phyloP scores from a whole-genome alignment of 2,113 vertebrate genomes.

The Guaruba guarouba region DNA sequence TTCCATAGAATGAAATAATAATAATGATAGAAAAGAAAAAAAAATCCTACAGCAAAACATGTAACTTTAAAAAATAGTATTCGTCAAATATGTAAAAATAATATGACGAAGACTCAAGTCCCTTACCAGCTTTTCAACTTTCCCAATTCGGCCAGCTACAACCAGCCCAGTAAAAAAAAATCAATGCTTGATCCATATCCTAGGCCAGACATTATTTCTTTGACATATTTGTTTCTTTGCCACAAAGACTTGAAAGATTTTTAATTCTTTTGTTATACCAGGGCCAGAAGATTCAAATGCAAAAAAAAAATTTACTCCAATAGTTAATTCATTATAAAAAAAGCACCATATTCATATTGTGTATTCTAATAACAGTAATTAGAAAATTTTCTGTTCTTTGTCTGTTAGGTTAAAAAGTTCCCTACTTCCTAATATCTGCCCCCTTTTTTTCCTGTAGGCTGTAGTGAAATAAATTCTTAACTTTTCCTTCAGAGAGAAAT shows the following conservation, averaged over 20 bases:
- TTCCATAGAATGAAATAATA: background rate
- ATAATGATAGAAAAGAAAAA: background rate
- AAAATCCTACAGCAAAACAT: background rate
- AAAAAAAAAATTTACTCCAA: background rate
- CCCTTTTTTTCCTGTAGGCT: background rate
- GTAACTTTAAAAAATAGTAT: background rate
- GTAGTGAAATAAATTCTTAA: background rate
- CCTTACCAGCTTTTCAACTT: background rate
- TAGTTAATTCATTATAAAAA: background rate
- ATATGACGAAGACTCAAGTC: accelerated
- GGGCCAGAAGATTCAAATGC: background rate
- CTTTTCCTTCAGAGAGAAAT: background rate
- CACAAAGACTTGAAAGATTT: background rate
- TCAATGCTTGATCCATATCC: background rate
- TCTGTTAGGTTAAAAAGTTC: background rate
- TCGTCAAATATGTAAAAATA: background rate
- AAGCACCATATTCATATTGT: background rate
- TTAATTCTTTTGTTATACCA: background rate
- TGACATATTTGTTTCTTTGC: background rate
- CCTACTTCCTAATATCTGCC: background rate
- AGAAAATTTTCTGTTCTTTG: background rate
- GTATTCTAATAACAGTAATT: background rate
- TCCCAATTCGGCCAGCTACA: background rate
- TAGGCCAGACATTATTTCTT: background rate
- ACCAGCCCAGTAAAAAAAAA: background rate